Evolutionary conservation across 2,797 vertebrate species (phyloP), one percentile per base, ranked within the genome.

Genomic region (Chromobotia macracanthus): DNA sequence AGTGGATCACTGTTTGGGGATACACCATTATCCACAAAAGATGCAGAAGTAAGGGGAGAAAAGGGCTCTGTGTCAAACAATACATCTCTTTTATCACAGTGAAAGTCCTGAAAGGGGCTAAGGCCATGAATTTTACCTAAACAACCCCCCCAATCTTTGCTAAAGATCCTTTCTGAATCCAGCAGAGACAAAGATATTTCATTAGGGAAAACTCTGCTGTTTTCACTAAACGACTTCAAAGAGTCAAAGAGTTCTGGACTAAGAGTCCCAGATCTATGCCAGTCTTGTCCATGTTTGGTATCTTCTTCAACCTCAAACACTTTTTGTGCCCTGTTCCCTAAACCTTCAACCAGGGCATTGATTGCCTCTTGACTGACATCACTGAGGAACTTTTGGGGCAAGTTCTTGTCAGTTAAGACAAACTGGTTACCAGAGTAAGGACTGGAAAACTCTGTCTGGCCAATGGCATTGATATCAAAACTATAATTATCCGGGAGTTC

Each of bases 391-490:
- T 96, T 99, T 51, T 96, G 92, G 11, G 98, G 98, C 81, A 99
- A 89, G 87, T 94, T 95, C 82, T 97, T 97, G 92, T 99, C 98
- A 60, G 97, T 96, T 76, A 97, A 91, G 75, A 99, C 94, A 90
- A 98, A 99, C 82, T 98, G 97, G 88, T 92, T 99, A 73, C 95
- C 92, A 6, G 95, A 95, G 86, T 99, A 99, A n/a, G 96, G 94
- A 87, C 95, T 95, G 80, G 95, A 97, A 91, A 99, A 98, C 82
- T 96, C 94, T 0, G 94, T 94, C 87, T 97, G 97, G 48, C 95
- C 96, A 75, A 99, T 94, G 60, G 94, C 84, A 82, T 99, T 99
- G 80, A 99, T 99, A 89, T 99, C 97, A 90, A 99, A 99, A 85
- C 91, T 96, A 83, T 97, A 99, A 92, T 94, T 96, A 88, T 97